Conservation (phyloP, 37 sponge, comb jelly and placozoan species). For the Theonella swinhoei region DNA sequence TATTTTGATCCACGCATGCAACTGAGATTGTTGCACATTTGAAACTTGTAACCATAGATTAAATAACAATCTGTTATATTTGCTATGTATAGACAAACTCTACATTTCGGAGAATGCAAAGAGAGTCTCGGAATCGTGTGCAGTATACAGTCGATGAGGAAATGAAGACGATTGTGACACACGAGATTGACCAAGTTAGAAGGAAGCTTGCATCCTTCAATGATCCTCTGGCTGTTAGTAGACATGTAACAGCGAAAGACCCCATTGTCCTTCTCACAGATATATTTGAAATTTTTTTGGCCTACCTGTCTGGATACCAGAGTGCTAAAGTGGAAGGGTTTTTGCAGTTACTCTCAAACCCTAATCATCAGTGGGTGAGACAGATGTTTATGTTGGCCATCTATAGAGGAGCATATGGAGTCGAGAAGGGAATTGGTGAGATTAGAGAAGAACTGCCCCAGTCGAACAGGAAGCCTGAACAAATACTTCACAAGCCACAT, state of each 20-base stretch:
- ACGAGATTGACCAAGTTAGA: conserved; percentile 22
- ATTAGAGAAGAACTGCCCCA: background rate
- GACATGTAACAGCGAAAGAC: conserved; percentile 22
- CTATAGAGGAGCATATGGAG: conserved; percentile 47
- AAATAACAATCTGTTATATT: background rate
- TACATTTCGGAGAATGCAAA: conserved; percentile 11
- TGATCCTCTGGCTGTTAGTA: conserved; percentile 16
- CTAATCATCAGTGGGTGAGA: background rate
- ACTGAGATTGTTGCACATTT: no score
- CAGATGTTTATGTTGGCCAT: conserved; percentile 35
- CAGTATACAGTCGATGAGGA: conserved; percentile 5
- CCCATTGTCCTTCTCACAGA: conserved; percentile 15
- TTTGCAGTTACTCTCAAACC: conserved; percentile 10
- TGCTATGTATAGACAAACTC: conserved; percentile 25
- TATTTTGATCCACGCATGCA: no score
- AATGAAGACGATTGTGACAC: conserved; percentile 5
- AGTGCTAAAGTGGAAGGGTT: conserved; percentile 25
- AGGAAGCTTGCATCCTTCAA: conserved; percentile 4
- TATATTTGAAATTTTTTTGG: conserved; percentile 12
- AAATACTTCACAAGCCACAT: background rate
- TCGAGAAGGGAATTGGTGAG: conserved; percentile 2
- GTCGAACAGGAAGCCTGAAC: background rate
- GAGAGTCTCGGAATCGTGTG: background rate
- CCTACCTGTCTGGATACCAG: background rate
- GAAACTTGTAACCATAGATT: no score